Evolutionary conservation across 1,140 invertebrate genomes (phyloP), one percentile per base, ranked within the genome.

Genomic region (Oryzaephilus surinamensis): DNA sequence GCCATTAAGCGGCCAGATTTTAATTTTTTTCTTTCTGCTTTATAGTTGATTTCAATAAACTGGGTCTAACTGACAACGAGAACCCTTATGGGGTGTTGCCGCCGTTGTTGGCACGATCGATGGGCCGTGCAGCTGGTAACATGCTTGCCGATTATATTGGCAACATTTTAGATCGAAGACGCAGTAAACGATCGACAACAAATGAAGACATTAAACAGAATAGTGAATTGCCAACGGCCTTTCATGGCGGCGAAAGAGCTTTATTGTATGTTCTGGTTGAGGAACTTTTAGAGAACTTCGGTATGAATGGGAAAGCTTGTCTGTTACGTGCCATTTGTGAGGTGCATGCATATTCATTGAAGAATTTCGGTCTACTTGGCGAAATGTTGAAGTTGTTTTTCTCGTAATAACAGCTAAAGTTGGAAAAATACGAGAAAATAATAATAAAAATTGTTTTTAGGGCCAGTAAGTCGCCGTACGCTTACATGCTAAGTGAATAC

Each of bases 271-370:
- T 76, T 1, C 72, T 79, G 0, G 72, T 81, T 0, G 82, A 88
- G 58, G 81, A 87, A 46, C 71, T 86, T 40, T 60, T 88, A 4
- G 65, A 70, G 10, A 83, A 79, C 45, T 79, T 88, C 36, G 84
- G 84, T 3, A 62, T 86, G 62, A 73, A 84, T 41, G 86, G 85
- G 2, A 84, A 78, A 55, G 81, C 84, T 5, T 90, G 86, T 56
- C 56, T 89, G 2, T 61, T 89, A 23, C 65, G 86, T 42, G 83
- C 84, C 3, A 87, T 89, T 32, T 90, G 86, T 49, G 85, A 89
- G 62, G 76, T 88, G 21, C 84, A 88, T 44, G 79, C 84, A 4
- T 75, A 84, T 54, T 77, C 79, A 0, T 50, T 85, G n/a, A 71
- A 66, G 20, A 79, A 81, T 50, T 84, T 82, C 46, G 83, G 84